Evolutionary conservation across 2,888 invertebrate genomes (phyloP), one percentile per base, ranked within the genome.

Genomic region (Tetropium fuscum): DNA sequence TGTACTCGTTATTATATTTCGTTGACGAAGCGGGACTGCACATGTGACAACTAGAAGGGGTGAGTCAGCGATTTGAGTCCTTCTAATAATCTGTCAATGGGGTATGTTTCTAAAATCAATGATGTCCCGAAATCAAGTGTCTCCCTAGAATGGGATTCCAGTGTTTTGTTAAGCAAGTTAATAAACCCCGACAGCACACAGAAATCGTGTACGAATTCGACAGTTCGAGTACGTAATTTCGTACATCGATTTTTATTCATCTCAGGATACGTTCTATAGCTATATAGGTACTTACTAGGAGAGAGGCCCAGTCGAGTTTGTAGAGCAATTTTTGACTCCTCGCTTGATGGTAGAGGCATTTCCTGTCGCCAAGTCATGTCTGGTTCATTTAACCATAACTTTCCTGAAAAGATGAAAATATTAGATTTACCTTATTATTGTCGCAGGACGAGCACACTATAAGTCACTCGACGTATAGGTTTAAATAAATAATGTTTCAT

Each of bases 351-450:
- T 53, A 81, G 68, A 58, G 81, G 81, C 68, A 80, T 75, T 58
- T 82, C 83, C 51, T 78, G 78, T 69, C 83, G 74, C 84, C 83
- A 83, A 53, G 80, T 78, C 71, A 82, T 80, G 58, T 82, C 82
- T 41, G 81, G 74, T 58, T 83, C 83, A 69, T 78, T 82, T 69
- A 82, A 69, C 84, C 84, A 84, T 74, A 83, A 72, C 77, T 83
- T 83, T 58, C 83, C 84, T 84, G 79, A 32, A 79, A 80, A 66
- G 69, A 53, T 36, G 53, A 43, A 51, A 22, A 53, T 25, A 44
- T 36, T n/a, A 41, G 4, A 32, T 27, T 32, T 32, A 19, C 11
- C 11, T 45, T 32, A 32, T 45, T 18, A 32, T 45, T 10, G 32
- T n/a, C 1, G 8, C 25, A 13, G 10, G 11, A 13, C 10, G 20